Base-by-base conservation (phyloP, 2,888 invertebrate species). In the Barypeithes pellucidus region DNA sequence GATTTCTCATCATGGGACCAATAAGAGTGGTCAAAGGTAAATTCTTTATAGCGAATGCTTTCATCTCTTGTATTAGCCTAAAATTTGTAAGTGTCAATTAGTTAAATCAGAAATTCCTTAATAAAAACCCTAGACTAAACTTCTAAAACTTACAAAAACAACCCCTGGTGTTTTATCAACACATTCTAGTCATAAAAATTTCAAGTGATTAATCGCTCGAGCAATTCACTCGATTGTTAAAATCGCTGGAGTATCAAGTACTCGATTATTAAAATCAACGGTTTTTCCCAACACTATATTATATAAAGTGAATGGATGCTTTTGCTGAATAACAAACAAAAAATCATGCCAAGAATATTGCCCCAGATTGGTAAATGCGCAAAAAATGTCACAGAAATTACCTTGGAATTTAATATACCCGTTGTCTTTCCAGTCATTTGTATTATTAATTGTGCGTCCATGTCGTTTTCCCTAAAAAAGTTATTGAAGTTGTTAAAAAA, bases 11-110 rank as follows among this genome's bases (percentile, higher is more conserved):
- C 92, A 85, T 88, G 94, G 63, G 95, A 95, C 95, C 95, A 95
- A 84, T 95, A 95, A 0, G 95, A 95, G 85, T 94, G 93, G 87
- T 95, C 95, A 86, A 95, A 95, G 70, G 95, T 95, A 85, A 95
- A 96, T 86, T 95, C 95, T 85, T 95, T 94, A 86, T 89, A 91
- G 83, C 91, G 75, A 65, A 85, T 85, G 72, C 77, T 83, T 80
- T 86, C 85, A 80, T 86, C 86, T 78, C 85, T 80, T 20, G 84
- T 73, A 76, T 86, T 85, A 47, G 85, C 85, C 85, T 85, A 72
- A 7, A 73, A 69, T 50, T 3, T 4, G 3, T n/a, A 41, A 14
- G 61, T 8, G 9, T 8, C 9, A 12, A 39, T 29, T 29, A 29
- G 3, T 1, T 29, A 29, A 5, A 29, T 4, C 3, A 29, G 7